These are phyloP conservation scores for Acronicta alni DNA, from an alignment of 2,888 invertebrate genomes.

Conservation along the genomic window DNA sequence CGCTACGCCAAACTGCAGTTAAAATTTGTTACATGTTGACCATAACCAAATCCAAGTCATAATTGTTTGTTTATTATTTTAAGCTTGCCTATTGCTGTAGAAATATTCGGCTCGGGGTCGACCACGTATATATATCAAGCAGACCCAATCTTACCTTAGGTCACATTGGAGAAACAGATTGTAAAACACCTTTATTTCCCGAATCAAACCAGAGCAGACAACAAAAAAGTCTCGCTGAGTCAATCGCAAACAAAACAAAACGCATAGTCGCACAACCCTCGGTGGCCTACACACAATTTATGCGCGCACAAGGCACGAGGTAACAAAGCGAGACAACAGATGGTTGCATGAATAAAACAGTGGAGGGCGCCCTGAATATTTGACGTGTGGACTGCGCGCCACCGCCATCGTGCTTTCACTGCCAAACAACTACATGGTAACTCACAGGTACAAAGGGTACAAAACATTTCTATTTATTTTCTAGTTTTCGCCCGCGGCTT, in stretches of 20 bases:
- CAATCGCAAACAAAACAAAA: constrained; percentile 18
- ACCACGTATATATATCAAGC: no score
- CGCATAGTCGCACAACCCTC: constrained; percentile 16
- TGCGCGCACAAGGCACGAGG: constrained; percentile 57
- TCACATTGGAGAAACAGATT: background rate
- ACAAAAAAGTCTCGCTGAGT: background rate
- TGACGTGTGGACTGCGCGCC: constrained; percentile 53
- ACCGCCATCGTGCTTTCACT: constrained; percentile 16
- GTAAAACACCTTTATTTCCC: background rate
- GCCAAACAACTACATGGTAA: constrained; percentile 23
- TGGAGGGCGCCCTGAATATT: constrained; percentile 69
- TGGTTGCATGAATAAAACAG: constrained; percentile 75
- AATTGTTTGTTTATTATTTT: no score
- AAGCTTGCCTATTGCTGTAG: no score
- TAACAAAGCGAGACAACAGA: constrained; percentile 73
- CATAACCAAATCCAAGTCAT: no score
- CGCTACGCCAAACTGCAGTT: no score
- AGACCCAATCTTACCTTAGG: no score
- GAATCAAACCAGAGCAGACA: background rate
- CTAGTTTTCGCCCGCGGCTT: no score
- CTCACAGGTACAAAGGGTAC: constrained; percentile 13
- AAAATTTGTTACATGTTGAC: no score
- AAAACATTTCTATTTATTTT: constrained; percentile 27
- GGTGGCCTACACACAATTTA: constrained; percentile 50
- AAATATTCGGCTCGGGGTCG: no score